Conservation (phyloP, 1,140 invertebrate genomes). For the Lycorma delicatula region DNA sequence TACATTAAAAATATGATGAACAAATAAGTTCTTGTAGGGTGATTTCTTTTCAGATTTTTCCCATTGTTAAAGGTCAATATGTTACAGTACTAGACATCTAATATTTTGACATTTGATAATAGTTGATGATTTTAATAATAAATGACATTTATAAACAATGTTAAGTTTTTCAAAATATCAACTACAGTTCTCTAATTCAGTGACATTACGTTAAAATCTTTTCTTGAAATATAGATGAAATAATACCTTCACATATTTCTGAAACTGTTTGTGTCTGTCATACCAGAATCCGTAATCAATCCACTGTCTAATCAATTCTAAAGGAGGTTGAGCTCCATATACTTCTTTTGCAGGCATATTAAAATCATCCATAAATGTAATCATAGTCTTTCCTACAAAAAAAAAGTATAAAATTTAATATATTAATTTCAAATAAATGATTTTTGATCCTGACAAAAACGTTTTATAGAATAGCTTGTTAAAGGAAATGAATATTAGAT, state of each 20-base stretch:
- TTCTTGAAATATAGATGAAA: neutral
- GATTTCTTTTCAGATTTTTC: no score
- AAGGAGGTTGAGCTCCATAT: constrained; percentile 75
- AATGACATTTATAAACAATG: neutral
- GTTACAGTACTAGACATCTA: no score
- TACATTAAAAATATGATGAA: no score
- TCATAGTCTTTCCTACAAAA: constrained; percentile 52
- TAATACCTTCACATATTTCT: constrained; percentile 52
- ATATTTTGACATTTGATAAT: no score
- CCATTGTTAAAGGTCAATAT: no score
- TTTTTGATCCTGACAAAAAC: neutral
- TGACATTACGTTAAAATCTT: no score
- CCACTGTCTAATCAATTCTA: constrained; percentile 78
- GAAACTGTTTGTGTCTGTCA: constrained; percentile 59
- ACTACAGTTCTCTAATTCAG: neutral
- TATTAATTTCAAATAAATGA: constrained; percentile 1
- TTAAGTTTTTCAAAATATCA: neutral
- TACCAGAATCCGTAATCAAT: constrained; percentile 84
- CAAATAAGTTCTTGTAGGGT: no score
- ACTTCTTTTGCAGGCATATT: constrained; percentile 83
- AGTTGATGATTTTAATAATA: no score
- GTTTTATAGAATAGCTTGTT: neutral
- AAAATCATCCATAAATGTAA: constrained; percentile 80
- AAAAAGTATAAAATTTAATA: constrained; percentile 22
- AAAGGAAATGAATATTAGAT: constrained; percentile 2